Evolutionary conservation across 1,140 invertebrate genomes (phyloP).

Genomic region (Ruditapes philippinarum): DNA sequence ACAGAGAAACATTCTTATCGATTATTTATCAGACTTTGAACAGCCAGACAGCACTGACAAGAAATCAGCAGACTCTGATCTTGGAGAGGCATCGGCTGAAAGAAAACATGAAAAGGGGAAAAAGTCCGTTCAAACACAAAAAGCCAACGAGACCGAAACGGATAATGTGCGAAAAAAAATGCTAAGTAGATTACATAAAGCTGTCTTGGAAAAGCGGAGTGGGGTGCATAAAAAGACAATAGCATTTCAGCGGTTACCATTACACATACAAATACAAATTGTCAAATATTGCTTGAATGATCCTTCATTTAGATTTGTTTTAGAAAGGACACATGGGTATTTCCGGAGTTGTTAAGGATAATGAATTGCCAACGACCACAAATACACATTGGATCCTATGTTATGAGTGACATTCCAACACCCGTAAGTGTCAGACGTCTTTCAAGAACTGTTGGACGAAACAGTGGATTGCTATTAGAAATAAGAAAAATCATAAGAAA

Average conservation of each 20-base stretch:
- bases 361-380: not conserved
- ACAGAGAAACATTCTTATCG: not conserved
- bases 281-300: conserved; percentile 1
- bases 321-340: not conserved
- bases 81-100: not conserved
- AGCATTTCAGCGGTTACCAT: not conserved
- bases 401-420: not conserved
- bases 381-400: not conserved
- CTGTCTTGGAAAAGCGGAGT: conserved; percentile 25
- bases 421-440: conserved; percentile 25
- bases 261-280: conserved; percentile 19
- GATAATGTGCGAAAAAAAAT: conserved; percentile 18
- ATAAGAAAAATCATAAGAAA: conserved; percentile 34
- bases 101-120: conserved; percentile 11
- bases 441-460: not conserved
- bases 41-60: not conserved
- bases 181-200: conserved; percentile 22
- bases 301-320: not conserved
- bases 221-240: conserved; percentile 15
- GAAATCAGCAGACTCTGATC: not conserved
- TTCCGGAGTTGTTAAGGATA: not conserved
- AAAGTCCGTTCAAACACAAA: conserved; percentile 1
- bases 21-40: conserved; percentile 6
- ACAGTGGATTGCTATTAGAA: conserved; percentile 10
- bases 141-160: conserved; percentile 33